These are phyloP conservation scores for Lophius piscatorius DNA, from an alignment of 2,113 vertebrate species.

Conservation along the genomic window DNA sequence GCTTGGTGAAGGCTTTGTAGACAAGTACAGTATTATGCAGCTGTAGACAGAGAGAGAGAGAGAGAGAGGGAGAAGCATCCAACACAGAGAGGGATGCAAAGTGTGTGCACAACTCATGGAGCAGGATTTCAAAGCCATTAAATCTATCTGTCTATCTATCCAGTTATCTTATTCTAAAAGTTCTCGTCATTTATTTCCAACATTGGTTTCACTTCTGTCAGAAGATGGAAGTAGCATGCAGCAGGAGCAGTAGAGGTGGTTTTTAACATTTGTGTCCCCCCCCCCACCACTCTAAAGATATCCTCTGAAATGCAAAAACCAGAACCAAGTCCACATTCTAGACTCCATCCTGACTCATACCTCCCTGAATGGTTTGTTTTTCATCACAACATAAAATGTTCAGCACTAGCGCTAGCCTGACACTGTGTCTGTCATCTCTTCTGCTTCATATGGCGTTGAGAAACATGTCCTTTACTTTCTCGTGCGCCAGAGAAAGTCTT, in stretches of 20 bases:
- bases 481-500: neutral
- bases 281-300: constrained; percentile 9
- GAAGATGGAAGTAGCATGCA: constrained; percentile 7
- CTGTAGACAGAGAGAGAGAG: constrained; percentile 42
- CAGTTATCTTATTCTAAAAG: neutral
- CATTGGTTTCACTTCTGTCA: constrained; percentile 29
- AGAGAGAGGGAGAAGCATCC: constrained; percentile 30
- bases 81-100: constrained; percentile 23
- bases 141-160: neutral
- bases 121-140: constrained; percentile 35
- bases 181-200: constrained; percentile 1
- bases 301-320: constrained; percentile 33
- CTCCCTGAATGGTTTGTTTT: constrained; percentile 13
- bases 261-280: neutral
- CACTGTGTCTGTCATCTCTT: constrained; percentile 32
- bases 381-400: constrained; percentile 41
- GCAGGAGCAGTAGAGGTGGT: constrained; percentile 4
- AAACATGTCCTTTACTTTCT: constrained; percentile 29
- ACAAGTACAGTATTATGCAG: constrained; percentile 56
- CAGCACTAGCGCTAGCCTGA: constrained; percentile 9
- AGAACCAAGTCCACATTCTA: neutral
- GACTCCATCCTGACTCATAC: constrained; percentile 11
- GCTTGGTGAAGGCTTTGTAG: constrained; percentile 57
- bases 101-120: constrained; percentile 45
- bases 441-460: constrained; percentile 22